Conservation (phyloP, 2,888 invertebrate species). For the Bhutanitis thaidina region DNA sequence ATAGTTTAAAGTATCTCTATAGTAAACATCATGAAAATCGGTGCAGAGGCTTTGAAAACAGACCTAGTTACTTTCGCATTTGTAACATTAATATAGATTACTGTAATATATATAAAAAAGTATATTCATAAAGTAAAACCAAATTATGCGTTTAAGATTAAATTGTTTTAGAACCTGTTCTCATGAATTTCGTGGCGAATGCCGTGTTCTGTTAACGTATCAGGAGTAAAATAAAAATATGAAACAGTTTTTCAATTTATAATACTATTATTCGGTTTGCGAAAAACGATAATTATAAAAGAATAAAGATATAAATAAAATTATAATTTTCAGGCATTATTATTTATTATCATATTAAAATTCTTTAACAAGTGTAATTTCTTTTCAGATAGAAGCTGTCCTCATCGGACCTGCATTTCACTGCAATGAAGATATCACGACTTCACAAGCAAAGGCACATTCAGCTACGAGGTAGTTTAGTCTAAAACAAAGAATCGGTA, state of each 20-base stretch:
- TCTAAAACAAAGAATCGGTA: neutral
- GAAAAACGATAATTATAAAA: too few relatives aligned
- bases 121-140: constrained; percentile 1
- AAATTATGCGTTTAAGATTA: neutral
- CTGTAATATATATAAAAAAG: neutral
- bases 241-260: too few relatives aligned
- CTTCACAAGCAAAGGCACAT: constrained; percentile 33
- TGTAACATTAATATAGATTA: too few relatives aligned
- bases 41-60: too few relatives aligned
- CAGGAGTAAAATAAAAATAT: too few relatives aligned
- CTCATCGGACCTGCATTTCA: constrained; percentile 41
- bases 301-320: too few relatives aligned
- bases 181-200: neutral
- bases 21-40: too few relatives aligned
- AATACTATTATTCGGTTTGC: too few relatives aligned
- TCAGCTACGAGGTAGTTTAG: constrained; percentile 54
- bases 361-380: constrained; percentile 29
- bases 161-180: constrained; percentile 6
- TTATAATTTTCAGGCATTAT: too few relatives aligned
- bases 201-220: too few relatives aligned
- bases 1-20: too few relatives aligned
- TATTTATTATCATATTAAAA: neutral
- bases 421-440: constrained; percentile 53
- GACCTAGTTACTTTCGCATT: too few relatives aligned
- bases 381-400: constrained; percentile 52